Conservation (phyloP, 2,797 vertebrate genomes). For the Danio kyathit region DNA sequence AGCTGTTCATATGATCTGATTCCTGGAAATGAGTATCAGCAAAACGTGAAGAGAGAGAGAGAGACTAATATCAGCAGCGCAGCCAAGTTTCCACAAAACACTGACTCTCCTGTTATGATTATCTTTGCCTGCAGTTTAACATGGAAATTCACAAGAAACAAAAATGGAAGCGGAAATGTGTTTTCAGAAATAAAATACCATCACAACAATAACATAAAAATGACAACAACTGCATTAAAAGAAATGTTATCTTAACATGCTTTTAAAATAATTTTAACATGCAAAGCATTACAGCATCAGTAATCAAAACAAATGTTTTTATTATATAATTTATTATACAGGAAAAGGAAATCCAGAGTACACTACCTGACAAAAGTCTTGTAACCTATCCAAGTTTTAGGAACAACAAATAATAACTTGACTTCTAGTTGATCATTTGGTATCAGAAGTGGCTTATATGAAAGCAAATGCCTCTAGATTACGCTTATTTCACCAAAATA, state of each 20-base stretch:
- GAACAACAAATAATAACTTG: too few relatives aligned
- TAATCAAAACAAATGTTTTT: background rate
- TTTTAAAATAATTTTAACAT: conserved; percentile 31
- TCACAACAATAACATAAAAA: background rate
- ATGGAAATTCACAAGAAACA: background rate
- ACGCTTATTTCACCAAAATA: too few relatives aligned
- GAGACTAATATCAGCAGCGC: conserved; percentile 7
- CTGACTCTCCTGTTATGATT: background rate
- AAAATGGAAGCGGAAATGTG: conserved; percentile 1
- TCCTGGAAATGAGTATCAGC: conserved; percentile 75
- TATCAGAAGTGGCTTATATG: too few relatives aligned
- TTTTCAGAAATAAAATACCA: background rate
- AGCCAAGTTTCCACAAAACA: conserved; percentile 27
- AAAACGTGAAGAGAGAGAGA: conserved; percentile 25
- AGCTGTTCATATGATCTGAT: conserved; percentile 95
- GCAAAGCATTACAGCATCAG: background rate
- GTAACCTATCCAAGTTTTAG: too few relatives aligned
- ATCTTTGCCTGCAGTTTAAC: background rate
- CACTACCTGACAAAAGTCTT: too few relatives aligned
- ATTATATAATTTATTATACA: background rate
- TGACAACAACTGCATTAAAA: background rate
- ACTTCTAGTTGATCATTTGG: too few relatives aligned
- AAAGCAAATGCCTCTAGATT: too few relatives aligned
- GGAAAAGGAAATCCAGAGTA: too few relatives aligned
- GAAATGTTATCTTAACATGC: background rate